Base-by-base conservation (phyloP, 2,888 invertebrate genomes). In the Notodonta ziczac region DNA sequence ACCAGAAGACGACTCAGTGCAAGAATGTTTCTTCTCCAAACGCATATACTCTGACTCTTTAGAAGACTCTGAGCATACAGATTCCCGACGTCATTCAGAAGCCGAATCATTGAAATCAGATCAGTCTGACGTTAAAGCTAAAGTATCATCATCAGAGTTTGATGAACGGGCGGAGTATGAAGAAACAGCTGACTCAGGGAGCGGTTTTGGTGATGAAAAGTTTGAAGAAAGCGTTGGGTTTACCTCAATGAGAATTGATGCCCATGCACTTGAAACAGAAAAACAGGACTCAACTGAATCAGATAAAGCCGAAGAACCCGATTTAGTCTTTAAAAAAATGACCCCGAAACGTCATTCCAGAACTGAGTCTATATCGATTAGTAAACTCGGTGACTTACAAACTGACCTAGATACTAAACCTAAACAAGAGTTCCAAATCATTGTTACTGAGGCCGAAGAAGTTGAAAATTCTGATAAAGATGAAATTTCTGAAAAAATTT, bases 11-110 rank as follows among this genome's bases (percentile, higher is more conserved):
- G 94, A 94, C 73, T 94, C 94, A 6, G 94, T 94, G 8, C 94
- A 94, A 77, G 94, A 94, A 81, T 94, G 94, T 61, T 94, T 94
- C 81, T 94, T 94, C 69, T 94, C 94, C 0, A 94, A 94, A 74
- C 85, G 94, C 24, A 94, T 94, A 54, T 94, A 94, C 63, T 94
- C 94, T 2, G 94, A 94, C 70, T 94, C 94, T 0, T 77, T 94
- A 62, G 94, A 94, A 81, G 94, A 94, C 69, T 94, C 94, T 0
- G 94, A 94, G 70, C 91, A 94, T 52, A 88, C 93, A 0, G 94
- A 94, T 66, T 94, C 94, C 0, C 85, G 94, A 62, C 82, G 94
- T 44, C 93, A 93, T 69, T 94, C 94, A 7, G 94, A 94, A 82
- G 94, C 94, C 0, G 94, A 94, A 62, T 94, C 94, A 2, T 78